Evolutionary conservation across 92 coral and sea anemone genomes (phyloP).

Genomic region (Epizoanthus rinbou): DNA sequence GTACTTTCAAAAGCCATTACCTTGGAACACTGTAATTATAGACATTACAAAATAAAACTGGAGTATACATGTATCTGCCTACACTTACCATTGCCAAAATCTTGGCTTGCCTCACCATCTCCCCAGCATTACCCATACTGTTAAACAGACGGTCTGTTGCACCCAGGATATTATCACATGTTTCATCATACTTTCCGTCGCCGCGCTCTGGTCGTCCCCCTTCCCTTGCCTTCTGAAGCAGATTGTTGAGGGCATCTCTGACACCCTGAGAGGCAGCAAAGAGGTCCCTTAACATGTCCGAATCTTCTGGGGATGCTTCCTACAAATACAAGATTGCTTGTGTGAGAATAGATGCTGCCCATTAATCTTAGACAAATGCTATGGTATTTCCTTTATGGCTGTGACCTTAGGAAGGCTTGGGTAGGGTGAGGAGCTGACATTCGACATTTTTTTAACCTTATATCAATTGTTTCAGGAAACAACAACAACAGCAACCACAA

Average conservation of each 20-base stretch:
- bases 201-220: slow-evolving; percentile 78
- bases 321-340: slow-evolving; percentile 2
- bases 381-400: too few relatives aligned
- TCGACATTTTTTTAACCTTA: too few relatives aligned
- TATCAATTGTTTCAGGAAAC: too few relatives aligned
- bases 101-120: slow-evolving; percentile 99
- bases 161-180: slow-evolving; percentile 89
- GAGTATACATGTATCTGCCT: too few relatives aligned
- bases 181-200: slow-evolving; percentile 88
- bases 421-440: too few relatives aligned
- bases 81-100: slow-evolving; percentile 84
- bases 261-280: slow-evolving; percentile 92
- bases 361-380: too few relatives aligned
- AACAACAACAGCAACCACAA: too few relatives aligned
- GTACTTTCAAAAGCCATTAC: too few relatives aligned
- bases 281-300: slow-evolving; percentile 77
- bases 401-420: too few relatives aligned
- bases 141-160: slow-evolving; percentile 97
- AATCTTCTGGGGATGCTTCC: slow-evolving; percentile 87
- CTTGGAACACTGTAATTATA: too few relatives aligned
- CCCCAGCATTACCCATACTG: slow-evolving; percentile 99
- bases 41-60: too few relatives aligned
- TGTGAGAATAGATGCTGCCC: background rate
- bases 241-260: slow-evolving; percentile 83
- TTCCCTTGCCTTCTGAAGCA: slow-evolving; percentile 84